A percentile compares a stretch with the other conserved stretches of the same genome.
Evolutionary conservation across 1,140 invertebrate genomes (phyloP).

Genomic region (Andrena cerasifolii): DNA sequence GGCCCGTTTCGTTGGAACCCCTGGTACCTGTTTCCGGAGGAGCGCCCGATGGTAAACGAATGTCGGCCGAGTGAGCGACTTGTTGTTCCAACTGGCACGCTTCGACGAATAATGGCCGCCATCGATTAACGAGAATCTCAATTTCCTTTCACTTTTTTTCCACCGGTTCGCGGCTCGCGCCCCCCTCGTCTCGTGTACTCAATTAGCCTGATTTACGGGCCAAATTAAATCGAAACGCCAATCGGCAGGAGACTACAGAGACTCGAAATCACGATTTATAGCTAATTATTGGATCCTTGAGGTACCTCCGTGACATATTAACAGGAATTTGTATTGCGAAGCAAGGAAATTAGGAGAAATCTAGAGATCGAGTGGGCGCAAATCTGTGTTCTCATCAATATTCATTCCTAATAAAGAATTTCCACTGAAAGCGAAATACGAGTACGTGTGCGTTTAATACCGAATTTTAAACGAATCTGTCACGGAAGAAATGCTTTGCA

Average conservation of each 20-base stretch:
- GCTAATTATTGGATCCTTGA: neutral
- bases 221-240: slow-evolving; percentile 5
- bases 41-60: neutral
- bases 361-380: neutral
- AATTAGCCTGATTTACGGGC: slow-evolving; percentile 32
- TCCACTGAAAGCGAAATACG: too few relatives aligned
- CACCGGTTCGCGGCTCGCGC: neutral
- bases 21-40: slow-evolving; percentile 27
- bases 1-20: slow-evolving; percentile 44
- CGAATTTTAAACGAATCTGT: too few relatives aligned
- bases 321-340: neutral
- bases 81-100: neutral
- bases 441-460: too few relatives aligned
- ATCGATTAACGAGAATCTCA: slow-evolving; percentile 18
- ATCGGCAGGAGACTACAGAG: neutral
- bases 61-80: slow-evolving; percentile 2
- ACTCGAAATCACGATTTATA: neutral
- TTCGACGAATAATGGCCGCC: slow-evolving; percentile 13
- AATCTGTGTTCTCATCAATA: neutral
- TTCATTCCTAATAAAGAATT: neutral
- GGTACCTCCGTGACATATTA: neutral
- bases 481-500: slow-evolving; percentile 13
- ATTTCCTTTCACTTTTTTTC: slow-evolving; percentile 44
- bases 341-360: slow-evolving; percentile 7
- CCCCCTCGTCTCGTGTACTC: neutral